These are phyloP conservation scores for Drosophila pandora DNA, from an alignment of 1,140 invertebrate genomes.

Conservation along the genomic window DNA sequence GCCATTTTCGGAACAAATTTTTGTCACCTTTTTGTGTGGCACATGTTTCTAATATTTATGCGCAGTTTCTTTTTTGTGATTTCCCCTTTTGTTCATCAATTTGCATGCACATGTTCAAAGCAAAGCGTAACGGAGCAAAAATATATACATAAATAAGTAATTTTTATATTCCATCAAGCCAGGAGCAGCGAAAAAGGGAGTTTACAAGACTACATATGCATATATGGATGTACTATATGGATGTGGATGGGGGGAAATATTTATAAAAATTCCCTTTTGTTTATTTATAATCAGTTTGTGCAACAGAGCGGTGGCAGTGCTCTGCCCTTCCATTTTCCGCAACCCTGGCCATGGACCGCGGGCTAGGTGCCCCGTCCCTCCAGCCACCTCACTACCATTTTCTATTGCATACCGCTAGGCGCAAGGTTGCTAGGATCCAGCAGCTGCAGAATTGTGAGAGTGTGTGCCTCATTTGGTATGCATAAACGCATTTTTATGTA, in stretches of 20 bases:
- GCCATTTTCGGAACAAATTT: not conserved
- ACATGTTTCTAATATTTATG: conserved; percentile 52
- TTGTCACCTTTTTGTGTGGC: not conserved
- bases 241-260: conserved; percentile 54
- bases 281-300: conserved; percentile 81
- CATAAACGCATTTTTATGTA: conserved; percentile 81
- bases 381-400: conserved; percentile 5
- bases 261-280: conserved; percentile 72
- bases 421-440: conserved; percentile 34
- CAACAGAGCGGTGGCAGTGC: conserved; percentile 54
- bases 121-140: conserved; percentile 62
- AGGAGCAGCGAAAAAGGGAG: conserved; percentile 28
- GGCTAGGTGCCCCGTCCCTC: conserved; percentile 12
- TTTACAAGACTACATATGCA: conserved; percentile 1
- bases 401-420: conserved; percentile 63
- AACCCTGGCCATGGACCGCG: conserved; percentile 12
- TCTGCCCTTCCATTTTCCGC: conserved; percentile 20
- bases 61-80: conserved; percentile 34
- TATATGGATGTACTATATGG: conserved; percentile 6
- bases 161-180: conserved; percentile 67
- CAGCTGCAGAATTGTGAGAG: conserved; percentile 24
- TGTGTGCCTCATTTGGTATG: conserved; percentile 67
- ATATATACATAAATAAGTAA: conserved; percentile 75
- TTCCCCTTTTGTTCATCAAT: conserved; percentile 43
- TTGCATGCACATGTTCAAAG: conserved; percentile 57